Evolutionary conservation across 2,113 vertebrate species (phyloP).

Genomic region (Phaethornis superciliosus): DNA sequence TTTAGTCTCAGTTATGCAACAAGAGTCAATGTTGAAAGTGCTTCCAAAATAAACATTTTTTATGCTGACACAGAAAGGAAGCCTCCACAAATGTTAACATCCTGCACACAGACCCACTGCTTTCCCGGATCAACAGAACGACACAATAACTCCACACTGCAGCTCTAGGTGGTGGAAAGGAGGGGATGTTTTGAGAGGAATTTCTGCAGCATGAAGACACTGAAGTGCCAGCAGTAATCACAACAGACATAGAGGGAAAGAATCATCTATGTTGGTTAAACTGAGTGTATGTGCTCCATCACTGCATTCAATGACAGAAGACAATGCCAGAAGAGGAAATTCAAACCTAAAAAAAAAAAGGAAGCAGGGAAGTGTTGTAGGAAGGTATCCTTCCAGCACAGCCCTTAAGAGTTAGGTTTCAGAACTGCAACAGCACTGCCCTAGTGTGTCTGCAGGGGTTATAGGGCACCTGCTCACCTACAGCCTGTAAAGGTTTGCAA

Average conservation of each 20-base stretch:
- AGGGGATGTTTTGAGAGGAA: neutral
- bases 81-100: neutral
- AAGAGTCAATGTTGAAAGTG: neutral
- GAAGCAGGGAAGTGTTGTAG: neutral
- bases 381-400: neutral
- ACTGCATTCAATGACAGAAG: neutral
- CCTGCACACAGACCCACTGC: neutral
- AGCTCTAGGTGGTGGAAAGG: neutral
- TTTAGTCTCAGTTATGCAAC: neutral
- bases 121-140: neutral
- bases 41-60: neutral
- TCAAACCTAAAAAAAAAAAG: neutral
- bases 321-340: neutral
- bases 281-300: accelerated
- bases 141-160: neutral
- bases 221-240: neutral
- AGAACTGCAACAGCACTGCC: neutral
- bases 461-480: neutral
- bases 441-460: neutral
- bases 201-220: neutral
- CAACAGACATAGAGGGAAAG: neutral
- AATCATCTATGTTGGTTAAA: neutral
- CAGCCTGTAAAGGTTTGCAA: neutral
- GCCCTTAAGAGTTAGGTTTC: neutral
- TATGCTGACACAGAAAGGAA: neutral